These are phyloP conservation scores for Coleophora flavipennella DNA, from an alignment of 2,888 invertebrate species.

Conservation along the genomic window DNA sequence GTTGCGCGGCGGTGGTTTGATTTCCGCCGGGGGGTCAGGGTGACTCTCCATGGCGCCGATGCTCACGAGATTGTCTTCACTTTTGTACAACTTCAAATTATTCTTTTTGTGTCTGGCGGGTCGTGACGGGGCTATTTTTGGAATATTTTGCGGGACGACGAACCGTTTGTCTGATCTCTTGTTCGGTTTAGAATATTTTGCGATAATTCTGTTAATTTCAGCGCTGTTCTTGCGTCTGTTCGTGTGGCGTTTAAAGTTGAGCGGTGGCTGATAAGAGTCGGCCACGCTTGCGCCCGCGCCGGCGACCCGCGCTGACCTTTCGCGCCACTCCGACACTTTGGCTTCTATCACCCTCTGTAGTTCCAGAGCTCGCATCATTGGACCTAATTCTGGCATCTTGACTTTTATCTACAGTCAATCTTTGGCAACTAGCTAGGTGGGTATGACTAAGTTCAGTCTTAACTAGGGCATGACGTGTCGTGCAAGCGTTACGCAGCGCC, in stretches of 20 bases:
- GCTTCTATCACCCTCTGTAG: constrained; percentile 64
- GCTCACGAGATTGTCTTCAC: constrained; percentile 55
- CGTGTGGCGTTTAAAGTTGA: constrained; percentile 64
- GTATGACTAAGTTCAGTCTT: neutral
- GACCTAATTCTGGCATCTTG: constrained; percentile 63
- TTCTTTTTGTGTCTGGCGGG: constrained; percentile 43
- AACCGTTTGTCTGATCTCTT: constrained; percentile 51
- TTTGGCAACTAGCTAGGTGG: constrained; percentile 13
- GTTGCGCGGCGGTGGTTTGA: constrained; percentile 20
- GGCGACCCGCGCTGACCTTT: constrained; percentile 65
- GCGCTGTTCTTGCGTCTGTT: constrained; percentile 66
- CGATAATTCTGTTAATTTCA: constrained; percentile 70
- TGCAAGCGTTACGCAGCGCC: neutral
- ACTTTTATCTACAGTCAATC: constrained; percentile 15
- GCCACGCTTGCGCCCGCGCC: constrained; percentile 47
- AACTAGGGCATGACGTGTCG: too few species aligned
- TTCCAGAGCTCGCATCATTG: constrained; percentile 66
- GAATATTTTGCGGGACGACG: constrained; percentile 25
- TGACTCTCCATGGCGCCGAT: constrained; percentile 43
- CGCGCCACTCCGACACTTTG: constrained; percentile 68
- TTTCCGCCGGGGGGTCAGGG: constrained; percentile 33
- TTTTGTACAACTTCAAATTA: constrained; percentile 35
- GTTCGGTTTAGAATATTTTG: constrained; percentile 63
- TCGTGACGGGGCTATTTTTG: constrained; percentile 38
- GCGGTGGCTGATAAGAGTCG: constrained; percentile 68